Evolutionary conservation across 2,797 vertebrate species (phyloP).

Genomic region (Selene dorsalis): DNA sequence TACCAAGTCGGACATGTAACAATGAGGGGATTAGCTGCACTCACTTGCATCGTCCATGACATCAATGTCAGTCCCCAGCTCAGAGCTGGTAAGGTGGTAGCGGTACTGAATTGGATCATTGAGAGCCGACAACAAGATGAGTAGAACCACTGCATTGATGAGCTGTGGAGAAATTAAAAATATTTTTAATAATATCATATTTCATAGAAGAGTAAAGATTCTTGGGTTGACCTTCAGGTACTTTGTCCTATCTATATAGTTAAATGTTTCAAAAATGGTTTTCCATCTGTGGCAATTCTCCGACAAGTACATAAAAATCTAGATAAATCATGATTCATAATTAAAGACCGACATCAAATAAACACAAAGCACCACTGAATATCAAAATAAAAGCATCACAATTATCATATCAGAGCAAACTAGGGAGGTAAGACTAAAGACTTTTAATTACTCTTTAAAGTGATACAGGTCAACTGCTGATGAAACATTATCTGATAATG

Average conservation of each 20-base stretch:
- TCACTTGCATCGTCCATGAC: slow-evolving; percentile 99
- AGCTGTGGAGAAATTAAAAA: slow-evolving; percentile 81
- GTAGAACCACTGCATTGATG: slow-evolving; percentile 93
- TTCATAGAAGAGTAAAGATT: neutral
- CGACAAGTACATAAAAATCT: no score
- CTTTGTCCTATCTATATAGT: neutral
- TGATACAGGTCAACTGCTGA: neutral
- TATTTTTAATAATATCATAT: neutral
- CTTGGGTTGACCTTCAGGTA: neutral
- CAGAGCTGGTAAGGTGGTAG: slow-evolving; percentile 89
- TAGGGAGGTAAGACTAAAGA: neutral
- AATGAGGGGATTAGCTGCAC: slow-evolving; percentile 67
- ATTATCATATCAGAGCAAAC: neutral
- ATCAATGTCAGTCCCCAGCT: slow-evolving; percentile 92
- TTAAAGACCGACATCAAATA: no score
- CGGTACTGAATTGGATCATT: slow-evolving; percentile 93
- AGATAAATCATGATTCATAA: no score
- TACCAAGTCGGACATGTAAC: slow-evolving; percentile 2
- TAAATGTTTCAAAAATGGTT: no score
- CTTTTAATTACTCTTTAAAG: neutral
- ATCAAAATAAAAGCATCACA: no score
- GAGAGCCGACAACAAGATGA: slow-evolving; percentile 93
- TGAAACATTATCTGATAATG: neutral
- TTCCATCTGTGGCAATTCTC: no score
- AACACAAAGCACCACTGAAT: no score